Evolutionary conservation across 2,888 invertebrate species (phyloP).

Genomic region (Stegophylla sp.): DNA sequence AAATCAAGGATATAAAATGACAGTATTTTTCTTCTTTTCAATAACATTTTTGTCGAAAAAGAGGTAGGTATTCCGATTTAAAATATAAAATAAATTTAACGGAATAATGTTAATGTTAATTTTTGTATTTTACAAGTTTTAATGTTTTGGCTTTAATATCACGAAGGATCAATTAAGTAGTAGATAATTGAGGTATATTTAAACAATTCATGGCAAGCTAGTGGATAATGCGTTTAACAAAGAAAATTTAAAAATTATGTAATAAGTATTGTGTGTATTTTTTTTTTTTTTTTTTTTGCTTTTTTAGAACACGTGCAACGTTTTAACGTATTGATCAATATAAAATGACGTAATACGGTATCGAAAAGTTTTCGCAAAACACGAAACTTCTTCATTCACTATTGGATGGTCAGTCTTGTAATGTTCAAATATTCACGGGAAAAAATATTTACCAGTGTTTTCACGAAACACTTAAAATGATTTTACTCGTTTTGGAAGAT

Average conservation of each 20-base stretch:
- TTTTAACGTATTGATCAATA: neutral
- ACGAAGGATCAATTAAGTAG: too few relatives aligned
- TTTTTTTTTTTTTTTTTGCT: too few relatives aligned
- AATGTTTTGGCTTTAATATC: too few relatives aligned
- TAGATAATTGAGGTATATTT: neutral
- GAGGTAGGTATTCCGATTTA: neutral
- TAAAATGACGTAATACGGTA: constrained; percentile 1
- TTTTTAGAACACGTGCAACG: constrained; percentile 28
- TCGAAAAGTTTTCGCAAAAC: constrained; percentile 18
- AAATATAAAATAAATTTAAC: neutral
- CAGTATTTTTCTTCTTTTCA: neutral
- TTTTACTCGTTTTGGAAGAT: too few relatives aligned
- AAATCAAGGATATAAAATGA: neutral
- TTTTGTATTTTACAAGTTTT: too few relatives aligned
- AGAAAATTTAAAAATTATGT: neutral
- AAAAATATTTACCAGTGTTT: too few relatives aligned
- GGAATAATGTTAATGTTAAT: neutral
- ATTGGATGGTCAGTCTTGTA: too few relatives aligned
- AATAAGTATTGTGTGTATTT: constrained; percentile 7
- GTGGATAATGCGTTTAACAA: neutral
- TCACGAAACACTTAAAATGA: too few relatives aligned
- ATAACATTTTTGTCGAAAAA: neutral
- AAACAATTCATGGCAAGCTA: neutral
- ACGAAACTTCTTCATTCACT: neutral
- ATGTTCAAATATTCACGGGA: too few relatives aligned